Conservation (phyloP, 1,140 invertebrate species). For the Catajapyx aquilonaris region DNA sequence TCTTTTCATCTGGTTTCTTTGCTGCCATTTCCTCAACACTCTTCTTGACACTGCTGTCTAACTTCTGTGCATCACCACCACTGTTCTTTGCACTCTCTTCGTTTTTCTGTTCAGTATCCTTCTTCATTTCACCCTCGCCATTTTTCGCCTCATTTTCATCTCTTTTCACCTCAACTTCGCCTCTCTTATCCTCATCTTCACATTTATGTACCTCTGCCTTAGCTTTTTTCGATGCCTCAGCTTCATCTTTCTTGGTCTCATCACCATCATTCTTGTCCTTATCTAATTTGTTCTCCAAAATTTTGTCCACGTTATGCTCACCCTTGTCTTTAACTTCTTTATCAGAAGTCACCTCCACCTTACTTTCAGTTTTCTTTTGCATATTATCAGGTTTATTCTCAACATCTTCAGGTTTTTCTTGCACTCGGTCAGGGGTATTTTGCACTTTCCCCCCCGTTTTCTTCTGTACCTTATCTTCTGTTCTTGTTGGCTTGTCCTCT, state of each 20-base stretch:
- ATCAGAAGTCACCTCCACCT: slow-evolving; percentile 1
- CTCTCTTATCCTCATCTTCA: background rate
- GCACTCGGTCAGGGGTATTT: too few species aligned
- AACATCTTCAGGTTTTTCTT: background rate
- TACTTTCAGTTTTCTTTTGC: background rate
- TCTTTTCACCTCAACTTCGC: background rate
- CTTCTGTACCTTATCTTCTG: too few species aligned
- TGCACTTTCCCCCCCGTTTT: too few species aligned
- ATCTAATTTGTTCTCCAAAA: background rate
- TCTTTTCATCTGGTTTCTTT: too few species aligned
- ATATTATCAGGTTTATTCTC: background rate
- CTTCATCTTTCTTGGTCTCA: background rate
- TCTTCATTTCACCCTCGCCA: background rate
- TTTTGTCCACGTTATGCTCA: background rate
- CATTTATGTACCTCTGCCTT: background rate
- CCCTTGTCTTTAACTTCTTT: too few species aligned
- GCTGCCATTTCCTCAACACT: too few species aligned
- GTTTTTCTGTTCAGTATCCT: background rate
- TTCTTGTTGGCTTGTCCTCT: too few species aligned
- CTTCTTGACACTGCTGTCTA: too few species aligned
- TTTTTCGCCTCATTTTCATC: background rate
- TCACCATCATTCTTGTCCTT: background rate
- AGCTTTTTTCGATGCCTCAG: background rate
- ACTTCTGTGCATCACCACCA: too few species aligned
- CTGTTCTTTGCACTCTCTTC: background rate